Base-by-base conservation (phyloP, 2,797 vertebrate species). In the Nannoperca obscura region DNA sequence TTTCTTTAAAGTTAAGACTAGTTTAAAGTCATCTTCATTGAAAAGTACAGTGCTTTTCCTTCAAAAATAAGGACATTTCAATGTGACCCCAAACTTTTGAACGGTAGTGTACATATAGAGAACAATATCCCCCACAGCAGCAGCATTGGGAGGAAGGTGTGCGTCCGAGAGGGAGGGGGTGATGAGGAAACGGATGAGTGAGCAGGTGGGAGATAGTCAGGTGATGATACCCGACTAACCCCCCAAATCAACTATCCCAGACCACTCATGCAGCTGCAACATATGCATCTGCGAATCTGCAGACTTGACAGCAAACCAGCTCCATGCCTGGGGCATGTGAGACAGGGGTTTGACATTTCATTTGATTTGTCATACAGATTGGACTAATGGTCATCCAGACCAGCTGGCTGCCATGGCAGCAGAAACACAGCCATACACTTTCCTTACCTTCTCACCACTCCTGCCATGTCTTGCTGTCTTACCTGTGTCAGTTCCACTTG, bases 101-200 rank as follows among this genome's bases (percentile, higher is more conserved):
- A n/a, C n/a, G n/a, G n/a, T n/a, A n/a, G n/a, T n/a, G n/a, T 92
- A 86, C 89, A 87, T 89, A 90, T 86, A 81, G 88, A 88, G 91
- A 86, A 87, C 83, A 93, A 90, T 90, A 80, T 76, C 81, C 74
- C 83, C 65, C 65, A 5, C 71, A 61, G 68, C 78, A 60, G 81
- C 61, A 68, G 65, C 13, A 27, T 38, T 54, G 71, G 84, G 70
- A 62, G 58, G 66, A 71, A 57, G 38, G 60, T 66, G 72, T 70
- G 57, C 0, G 1, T 30, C 55, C 7, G n/a, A 38, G n/a, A 54
- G 59, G 34, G 60, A 49, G 64, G 24, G 12, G 30, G 14, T 34
- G 86, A 82, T 74, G 79, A 85, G 64, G 67, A 77, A 84, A 81
- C 77, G 82, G 74, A 83, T 59, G 76, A 83, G 55, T 40, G 63